These are phyloP conservation scores for Thera obeliscata DNA, from an alignment of 2,888 invertebrate genomes.

Conservation along the genomic window DNA sequence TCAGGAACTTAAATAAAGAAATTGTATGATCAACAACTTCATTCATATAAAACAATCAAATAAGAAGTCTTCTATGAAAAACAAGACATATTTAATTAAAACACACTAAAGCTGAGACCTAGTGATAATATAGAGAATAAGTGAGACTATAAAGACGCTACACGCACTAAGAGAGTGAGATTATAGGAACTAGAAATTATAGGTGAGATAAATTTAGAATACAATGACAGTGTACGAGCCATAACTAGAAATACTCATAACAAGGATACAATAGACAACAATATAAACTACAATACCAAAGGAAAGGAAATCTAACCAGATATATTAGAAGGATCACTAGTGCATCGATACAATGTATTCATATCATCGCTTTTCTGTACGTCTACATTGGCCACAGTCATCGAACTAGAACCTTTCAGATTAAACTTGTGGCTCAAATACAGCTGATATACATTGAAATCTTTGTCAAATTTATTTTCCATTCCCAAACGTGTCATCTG, in stretches of 20 bases:
- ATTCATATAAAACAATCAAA: neutral
- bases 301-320: conserved; percentile 55
- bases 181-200: neutral
- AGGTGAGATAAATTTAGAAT: neutral
- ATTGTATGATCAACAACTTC: conserved; percentile 7
- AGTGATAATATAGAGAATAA: no score
- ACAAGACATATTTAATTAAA: no score
- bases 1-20: neutral
- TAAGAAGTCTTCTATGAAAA: no score
- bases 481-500: conserved; percentile 36
- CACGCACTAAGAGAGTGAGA: neutral
- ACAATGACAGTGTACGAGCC: no score
- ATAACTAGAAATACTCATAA: no score
- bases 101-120: no score
- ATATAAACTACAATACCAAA: neutral
- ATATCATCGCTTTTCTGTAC: conserved; percentile 58
- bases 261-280: neutral
- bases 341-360: conserved; percentile 66
- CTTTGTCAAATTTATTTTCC: conserved; percentile 45
- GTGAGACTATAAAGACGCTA: neutral
- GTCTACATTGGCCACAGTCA: conserved; percentile 46
- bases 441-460: conserved; percentile 58
- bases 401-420: conserved; percentile 49
- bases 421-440: conserved; percentile 49
- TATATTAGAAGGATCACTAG: conserved; percentile 60